Conservation (phyloP, 1,140 invertebrate genomes). For the Drosophila sp. region DNA sequence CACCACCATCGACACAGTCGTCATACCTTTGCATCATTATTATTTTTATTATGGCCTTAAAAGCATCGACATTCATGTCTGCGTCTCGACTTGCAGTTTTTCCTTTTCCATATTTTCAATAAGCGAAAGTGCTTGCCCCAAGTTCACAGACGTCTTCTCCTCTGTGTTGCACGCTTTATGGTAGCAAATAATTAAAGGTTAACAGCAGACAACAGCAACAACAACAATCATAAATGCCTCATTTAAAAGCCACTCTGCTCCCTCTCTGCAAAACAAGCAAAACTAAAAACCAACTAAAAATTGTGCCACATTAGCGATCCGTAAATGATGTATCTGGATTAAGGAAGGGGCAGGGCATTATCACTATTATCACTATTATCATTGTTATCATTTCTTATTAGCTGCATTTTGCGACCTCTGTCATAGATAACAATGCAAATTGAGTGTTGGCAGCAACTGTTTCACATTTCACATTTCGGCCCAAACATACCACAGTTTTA, state of each 20-base stretch:
- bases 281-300: slow-evolving; percentile 31
- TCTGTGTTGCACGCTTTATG: slow-evolving; percentile 12
- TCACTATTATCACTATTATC: not conserved
- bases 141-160: slow-evolving; percentile 16
- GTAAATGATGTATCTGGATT: slow-evolving; percentile 9
- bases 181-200: slow-evolving; percentile 75
- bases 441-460: slow-evolving; percentile 14
- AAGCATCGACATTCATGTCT: slow-evolving; percentile 71
- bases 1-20: slow-evolving; percentile 30
- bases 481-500: slow-evolving; percentile 54
- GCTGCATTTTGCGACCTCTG: slow-evolving; percentile 34
- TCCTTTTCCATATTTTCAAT: slow-evolving; percentile 64
- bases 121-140: slow-evolving; percentile 76
- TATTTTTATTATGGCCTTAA: slow-evolving; percentile 81
- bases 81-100: slow-evolving; percentile 54
- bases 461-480: slow-evolving; percentile 11
- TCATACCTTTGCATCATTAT: slow-evolving; percentile 79
- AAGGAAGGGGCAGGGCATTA: not conserved
- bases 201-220: too few relatives aligned
- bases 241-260: slow-evolving; percentile 14
- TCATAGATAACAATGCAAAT: slow-evolving; percentile 52
- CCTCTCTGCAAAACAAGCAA: not conserved
- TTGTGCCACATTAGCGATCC: slow-evolving; percentile 57
- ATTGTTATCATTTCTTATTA: slow-evolving; percentile 46
- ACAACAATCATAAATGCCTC: slow-evolving; percentile 39